Evolutionary conservation across 1,140 invertebrate species (phyloP), one percentile per base, ranked within the genome.

Genomic region (Bombus pyrosoma): DNA sequence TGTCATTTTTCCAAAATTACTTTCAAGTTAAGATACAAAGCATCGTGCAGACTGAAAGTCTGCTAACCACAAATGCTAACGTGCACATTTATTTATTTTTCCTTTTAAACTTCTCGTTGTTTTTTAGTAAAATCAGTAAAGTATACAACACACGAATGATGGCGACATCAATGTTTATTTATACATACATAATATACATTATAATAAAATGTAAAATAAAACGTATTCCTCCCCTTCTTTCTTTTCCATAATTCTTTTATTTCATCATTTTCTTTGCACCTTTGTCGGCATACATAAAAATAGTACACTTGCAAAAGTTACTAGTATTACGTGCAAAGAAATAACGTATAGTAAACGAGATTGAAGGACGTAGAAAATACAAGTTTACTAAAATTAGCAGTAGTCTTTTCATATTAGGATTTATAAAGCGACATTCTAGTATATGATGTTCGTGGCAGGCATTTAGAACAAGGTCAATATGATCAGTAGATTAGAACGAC

Each of bases 371-470:
- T 47, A 74, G 41, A 72, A 77, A 72, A 53, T 32, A 73, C 43
- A 83, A 47, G n/a, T 66, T n/a, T 81, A 87, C 47, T 57, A 73
- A 77, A 66, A 59, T 72, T 39, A 72, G 69, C 37, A 37, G 47
- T 88, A 74, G 80, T 71, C 39, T 83, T 68, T 59, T 82, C n/a
- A 47, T 57, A 47, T 74, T 86, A 87, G 68, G 71, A 83, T 87
- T 62, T 64, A 66, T 75, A 32, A 88, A 87, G 78, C 78, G 47
- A 87, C 77, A 53, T 37, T 15, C 25, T 59, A 39, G 25, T 25
- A 39, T 13, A 41, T 72, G 43, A 43, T 86, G 47, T 83, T 78
- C 32, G 68, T 83, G 59, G 81, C 75, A 75, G 25, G n/a, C 43
- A 64, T 80, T 75, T 28, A 34, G 34, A n/a, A 71, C 18, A 39